Percentiles rank a stretch among this genome's conserved stretches.
These are phyloP conservation scores for Epinotia bilunana DNA, from an alignment of 2,888 invertebrate species.

Conservation along the genomic window DNA sequence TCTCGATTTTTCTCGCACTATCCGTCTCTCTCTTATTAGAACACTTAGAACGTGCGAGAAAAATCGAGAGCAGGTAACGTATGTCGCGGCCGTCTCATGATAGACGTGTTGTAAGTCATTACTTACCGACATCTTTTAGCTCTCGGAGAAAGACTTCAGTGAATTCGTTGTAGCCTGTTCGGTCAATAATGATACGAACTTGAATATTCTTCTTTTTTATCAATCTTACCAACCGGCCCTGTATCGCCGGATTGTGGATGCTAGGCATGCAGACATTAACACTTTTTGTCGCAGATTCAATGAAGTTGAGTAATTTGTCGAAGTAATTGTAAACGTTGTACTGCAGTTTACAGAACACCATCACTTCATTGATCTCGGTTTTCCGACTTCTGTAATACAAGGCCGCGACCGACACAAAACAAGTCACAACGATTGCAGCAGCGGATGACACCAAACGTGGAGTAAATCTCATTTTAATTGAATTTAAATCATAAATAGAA, in stretches of 20 bases:
- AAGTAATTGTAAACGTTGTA: constrained; percentile 77
- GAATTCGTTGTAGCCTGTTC: constrained; percentile 70
- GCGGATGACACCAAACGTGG: constrained; percentile 72
- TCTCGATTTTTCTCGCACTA: no score
- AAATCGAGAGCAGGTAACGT: no score
- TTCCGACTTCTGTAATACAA: constrained; percentile 73
- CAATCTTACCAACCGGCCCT: constrained; percentile 70
- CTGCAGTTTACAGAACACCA: constrained; percentile 81
- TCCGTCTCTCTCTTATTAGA: no score
- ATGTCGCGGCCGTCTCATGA: no score
- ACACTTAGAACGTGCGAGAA: no score
- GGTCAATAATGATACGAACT: constrained; percentile 74
- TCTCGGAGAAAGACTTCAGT: constrained; percentile 74
- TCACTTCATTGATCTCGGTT: constrained; percentile 75
- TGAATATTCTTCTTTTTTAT: constrained; percentile 70
- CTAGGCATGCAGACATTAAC: constrained; percentile 79
- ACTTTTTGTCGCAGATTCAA: constrained; percentile 71
- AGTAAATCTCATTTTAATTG: constrained; percentile 75
- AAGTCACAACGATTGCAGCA: constrained; percentile 73
- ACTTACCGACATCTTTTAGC: constrained; percentile 74
- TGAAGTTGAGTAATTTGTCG: constrained; percentile 75
- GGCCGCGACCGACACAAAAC: constrained; percentile 75
- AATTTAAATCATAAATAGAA: constrained; percentile 69
- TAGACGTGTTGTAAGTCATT: background rate
- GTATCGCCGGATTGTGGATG: constrained; percentile 78